A percentile compares a stretch with the other conserved stretches of the same genome.
Evolutionary conservation across 1,140 invertebrate species (phyloP).

Genomic region (Listronotus bonariensis): DNA sequence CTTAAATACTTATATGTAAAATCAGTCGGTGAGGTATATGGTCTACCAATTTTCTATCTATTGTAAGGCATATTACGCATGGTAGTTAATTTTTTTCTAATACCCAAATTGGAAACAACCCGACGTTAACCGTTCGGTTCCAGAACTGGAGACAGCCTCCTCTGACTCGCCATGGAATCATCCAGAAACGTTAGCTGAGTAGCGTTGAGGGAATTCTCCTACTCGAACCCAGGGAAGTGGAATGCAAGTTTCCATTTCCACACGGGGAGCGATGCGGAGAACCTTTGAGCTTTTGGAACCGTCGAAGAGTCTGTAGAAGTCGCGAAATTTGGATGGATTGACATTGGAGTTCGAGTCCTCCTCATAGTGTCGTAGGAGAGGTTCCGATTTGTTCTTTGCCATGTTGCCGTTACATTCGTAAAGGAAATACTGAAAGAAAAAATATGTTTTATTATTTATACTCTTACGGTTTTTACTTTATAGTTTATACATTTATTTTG

Average conservation of each 20-base stretch:
- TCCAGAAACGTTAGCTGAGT: constrained; percentile 45
- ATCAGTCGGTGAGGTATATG: constrained; percentile 23
- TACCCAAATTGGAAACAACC: background rate
- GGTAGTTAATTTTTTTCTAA: constrained; percentile 7
- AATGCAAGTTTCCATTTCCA: background rate
- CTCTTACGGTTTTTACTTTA: no score
- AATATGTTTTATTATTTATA: no score
- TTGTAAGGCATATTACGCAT: constrained; percentile 20
- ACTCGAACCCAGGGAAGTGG: constrained; percentile 16
- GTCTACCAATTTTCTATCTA: constrained; percentile 18
- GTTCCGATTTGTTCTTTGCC: constrained; percentile 33
- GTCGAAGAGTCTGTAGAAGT: constrained; percentile 39
- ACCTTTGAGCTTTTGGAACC: constrained; percentile 20
- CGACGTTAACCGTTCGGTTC: constrained; percentile 48
- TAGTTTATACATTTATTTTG: no score
- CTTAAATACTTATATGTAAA: constrained; percentile 21
- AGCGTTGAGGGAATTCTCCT: constrained; percentile 36
- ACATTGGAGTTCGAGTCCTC: constrained; percentile 49
- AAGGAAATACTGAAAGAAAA: constrained; percentile 40
- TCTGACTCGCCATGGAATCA: constrained; percentile 34
- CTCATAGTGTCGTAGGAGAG: constrained; percentile 37
- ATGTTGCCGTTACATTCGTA: constrained; percentile 40
- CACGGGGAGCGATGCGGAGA: constrained; percentile 23
- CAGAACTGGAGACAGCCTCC: constrained; percentile 41
- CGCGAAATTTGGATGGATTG: constrained; percentile 40